Conservation (phyloP, 2,797 vertebrate genomes). For the Pseudochirops cupreus region DNA sequence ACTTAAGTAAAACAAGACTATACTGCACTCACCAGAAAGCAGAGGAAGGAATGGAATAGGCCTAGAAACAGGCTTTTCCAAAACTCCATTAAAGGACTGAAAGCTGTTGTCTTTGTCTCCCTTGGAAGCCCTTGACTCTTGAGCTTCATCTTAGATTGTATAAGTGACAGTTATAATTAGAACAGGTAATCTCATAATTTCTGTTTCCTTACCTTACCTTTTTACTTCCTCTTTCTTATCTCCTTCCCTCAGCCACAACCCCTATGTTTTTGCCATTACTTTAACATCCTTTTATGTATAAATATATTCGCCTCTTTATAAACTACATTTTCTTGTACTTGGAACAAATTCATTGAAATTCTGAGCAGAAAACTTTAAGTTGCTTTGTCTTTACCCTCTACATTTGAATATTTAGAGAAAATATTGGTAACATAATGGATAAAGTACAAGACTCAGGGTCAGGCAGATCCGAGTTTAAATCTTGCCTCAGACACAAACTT, state of each 20-base stretch:
- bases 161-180: slow-evolving; percentile 56
- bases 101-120: slow-evolving; percentile 17
- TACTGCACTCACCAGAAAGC: no score
- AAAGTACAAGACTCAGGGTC: background rate
- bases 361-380: slow-evolving; percentile 8
- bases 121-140: slow-evolving; percentile 49
- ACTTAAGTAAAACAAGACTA: no score
- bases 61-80: no score
- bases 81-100: background rate
- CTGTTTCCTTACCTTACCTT: background rate
- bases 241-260: slow-evolving; percentile 1
- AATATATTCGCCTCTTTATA: background rate
- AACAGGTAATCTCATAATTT: slow-evolving; percentile 54
- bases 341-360: background rate
- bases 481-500: background rate
- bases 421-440: background rate
- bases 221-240: background rate
- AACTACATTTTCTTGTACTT: slow-evolving; percentile 29
- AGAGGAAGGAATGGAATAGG: background rate
- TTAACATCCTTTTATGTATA: background rate
- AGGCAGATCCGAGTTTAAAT: background rate
- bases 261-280: slow-evolving; percentile 6
- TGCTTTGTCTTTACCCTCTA: background rate
- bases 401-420: slow-evolving; percentile 13
- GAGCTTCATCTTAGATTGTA: slow-evolving; percentile 9